Evolutionary conservation across 2,888 invertebrate species (phyloP), one percentile per base, ranked within the genome.

Genomic region (Cremastinae sp.): DNA sequence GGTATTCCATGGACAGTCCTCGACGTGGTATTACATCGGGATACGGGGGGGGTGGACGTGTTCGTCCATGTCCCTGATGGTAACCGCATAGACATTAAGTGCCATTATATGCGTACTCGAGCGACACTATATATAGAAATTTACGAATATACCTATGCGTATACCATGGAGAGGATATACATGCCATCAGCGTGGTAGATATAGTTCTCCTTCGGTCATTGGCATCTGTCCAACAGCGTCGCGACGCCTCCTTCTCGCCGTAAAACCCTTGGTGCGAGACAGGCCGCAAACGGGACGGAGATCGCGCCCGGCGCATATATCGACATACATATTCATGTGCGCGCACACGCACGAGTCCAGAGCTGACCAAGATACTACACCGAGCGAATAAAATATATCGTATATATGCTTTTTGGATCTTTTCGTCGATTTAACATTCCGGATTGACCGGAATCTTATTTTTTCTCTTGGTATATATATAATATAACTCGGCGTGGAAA

Each of bases 361-460:
- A 28, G 28, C 2, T 2, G 5, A 5, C 28, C 5, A 2, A 5
- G 5, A 28, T 5, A 28, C 28, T 5, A 28, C 28, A 28, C 28
- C 28, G 2, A 28, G 2, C 2, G 28, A 5, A 28, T 2, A 28
- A 22, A 0, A 45, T 61, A 28, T 45, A n/a, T 28, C 38, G 18
- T 43, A 51, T 54, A 14, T 56, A 12, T 68, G 36, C n/a, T 8
- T 14, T 51, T 43, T 14, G 53, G 20, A 53, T 53, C 16, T 36
- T n/a, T n/a, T 47, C 47, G 64, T 47, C n/a, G n/a, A 62, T 73
- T 73, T 73, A 38, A 69, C 64, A 73, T 76, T 69, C 73, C 51
- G 69, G 76, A 76, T 69, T 69, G 73, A 76, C 76, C 69, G 69
- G 76, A 76, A 73, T 73, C 51, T 73, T 64, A 69, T 69, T 59